Evolutionary conservation across 2,797 vertebrate species (phyloP).

Genomic region (Malacoctenus gilli): DNA sequence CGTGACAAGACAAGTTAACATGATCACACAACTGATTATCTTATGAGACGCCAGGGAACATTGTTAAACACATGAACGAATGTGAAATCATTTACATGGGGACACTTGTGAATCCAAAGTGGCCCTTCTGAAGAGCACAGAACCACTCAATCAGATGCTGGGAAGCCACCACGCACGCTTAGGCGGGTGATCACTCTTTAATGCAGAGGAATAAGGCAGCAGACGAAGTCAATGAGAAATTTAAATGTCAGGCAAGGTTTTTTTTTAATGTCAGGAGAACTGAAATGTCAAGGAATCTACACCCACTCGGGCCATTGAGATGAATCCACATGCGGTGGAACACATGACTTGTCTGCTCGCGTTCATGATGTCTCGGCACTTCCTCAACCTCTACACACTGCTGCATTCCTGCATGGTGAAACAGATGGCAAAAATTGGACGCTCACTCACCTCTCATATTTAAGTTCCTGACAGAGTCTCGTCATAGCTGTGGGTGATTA

Average conservation of each 20-base stretch:
- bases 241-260: conserved; percentile 60
- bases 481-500: background rate
- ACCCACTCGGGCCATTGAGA: background rate
- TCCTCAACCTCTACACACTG: background rate
- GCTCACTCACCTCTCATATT: background rate
- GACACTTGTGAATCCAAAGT: conserved; percentile 3
- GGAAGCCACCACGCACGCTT: background rate
- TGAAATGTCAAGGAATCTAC: conserved; percentile 56
- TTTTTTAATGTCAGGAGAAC: conserved; percentile 42
- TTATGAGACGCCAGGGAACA: background rate
- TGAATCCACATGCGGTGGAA: background rate
- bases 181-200: conserved; percentile 24
- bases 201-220: conserved; percentile 13
- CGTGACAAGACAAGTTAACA: too few species aligned
- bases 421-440: background rate
- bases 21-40: background rate
- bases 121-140: background rate
- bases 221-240: conserved; percentile 48
- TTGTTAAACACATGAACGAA: background rate
- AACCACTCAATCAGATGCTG: background rate
- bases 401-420: background rate
- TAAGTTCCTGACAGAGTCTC: background rate
- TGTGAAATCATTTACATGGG: conserved; percentile 2
- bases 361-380: background rate
- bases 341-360: background rate